phyloP scores from a whole-genome alignment of 2,797 vertebrate species.

The Mastacembelus armatus region DNA sequence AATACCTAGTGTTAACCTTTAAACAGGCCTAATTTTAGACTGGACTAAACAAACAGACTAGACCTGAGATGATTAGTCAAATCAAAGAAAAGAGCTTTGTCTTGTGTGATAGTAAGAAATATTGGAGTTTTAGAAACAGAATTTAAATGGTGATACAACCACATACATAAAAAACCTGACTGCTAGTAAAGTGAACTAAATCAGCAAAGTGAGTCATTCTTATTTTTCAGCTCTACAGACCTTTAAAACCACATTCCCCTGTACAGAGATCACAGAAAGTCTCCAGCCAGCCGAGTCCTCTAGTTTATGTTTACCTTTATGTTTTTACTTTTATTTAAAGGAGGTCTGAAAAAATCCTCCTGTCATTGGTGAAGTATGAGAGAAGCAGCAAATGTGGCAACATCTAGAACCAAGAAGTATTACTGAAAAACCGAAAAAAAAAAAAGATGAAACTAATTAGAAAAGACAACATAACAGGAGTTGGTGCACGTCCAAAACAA shows the following conservation, averaged over 20 bases:
- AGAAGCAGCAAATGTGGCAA: neutral
- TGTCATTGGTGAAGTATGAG: neutral
- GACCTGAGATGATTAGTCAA: too few species aligned
- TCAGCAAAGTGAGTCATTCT: neutral
- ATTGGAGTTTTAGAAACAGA: too few species aligned
- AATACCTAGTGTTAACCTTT: too few species aligned
- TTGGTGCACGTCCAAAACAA: conserved; percentile 20
- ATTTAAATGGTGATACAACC: too few species aligned
- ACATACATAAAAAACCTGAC: too few species aligned
- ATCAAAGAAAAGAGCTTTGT: too few species aligned
- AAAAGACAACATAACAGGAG: conserved; percentile 12
- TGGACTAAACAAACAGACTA: too few species aligned
- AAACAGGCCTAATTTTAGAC: too few species aligned
- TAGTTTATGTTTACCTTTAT: neutral
- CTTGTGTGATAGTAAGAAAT: too few species aligned
- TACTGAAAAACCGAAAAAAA: neutral
- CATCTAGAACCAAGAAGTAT: neutral
- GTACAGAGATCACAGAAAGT: too few species aligned
- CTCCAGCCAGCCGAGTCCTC: neutral
- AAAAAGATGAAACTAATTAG: conserved; percentile 11
- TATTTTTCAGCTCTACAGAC: neutral
- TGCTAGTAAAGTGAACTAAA: neutral
- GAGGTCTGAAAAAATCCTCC: neutral
- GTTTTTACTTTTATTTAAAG: neutral
- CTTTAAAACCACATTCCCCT: too few species aligned